Base-by-base conservation (phyloP, 2,113 vertebrate species). In the Cepphus grylle region DNA sequence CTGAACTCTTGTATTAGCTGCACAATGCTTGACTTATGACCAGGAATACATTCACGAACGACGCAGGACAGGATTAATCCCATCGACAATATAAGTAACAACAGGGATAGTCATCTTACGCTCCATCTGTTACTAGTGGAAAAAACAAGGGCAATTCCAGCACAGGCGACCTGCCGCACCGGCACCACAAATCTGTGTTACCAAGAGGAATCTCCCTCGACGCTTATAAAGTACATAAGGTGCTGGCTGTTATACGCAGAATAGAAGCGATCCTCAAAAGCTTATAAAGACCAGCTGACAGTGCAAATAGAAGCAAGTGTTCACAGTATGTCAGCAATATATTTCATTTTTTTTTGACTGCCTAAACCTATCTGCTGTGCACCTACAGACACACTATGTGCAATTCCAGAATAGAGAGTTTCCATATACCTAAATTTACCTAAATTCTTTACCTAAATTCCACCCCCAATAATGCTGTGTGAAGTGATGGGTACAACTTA, bases 141-240 rank as follows among this genome's bases (percentile, higher is more conserved):
- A 52, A 58, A 82, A 34, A 14, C 5, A 15, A 16, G 11, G 19
- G 42, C 26, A 27, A 32, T 8, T n/a, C 55, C 61, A 61, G 22
- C 20, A 50, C 9, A 1, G 0, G 4, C 0, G 1, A n/a, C 27
- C 32, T 11, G 49, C 42, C 9, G 2, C 19, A 20, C 40, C 12
- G 25, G n/a, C 40, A 8, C 29, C 4, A 8, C 0, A 1, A 2
- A 12, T 3, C 30, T 15, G 8, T 4, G 11, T 6, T n/a, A n/a
- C 18, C 12, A 30, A 22, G 29, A 23, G 15, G 29, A 38, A 59
- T 11, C 18, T 34, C 27, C 62, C 40, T 20, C 17, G 5, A 8
- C 0, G 8, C 22, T 23, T 19, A 6, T 0, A 1, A 22, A 9
- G 15, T 19, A 17, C 8, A 14, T 14, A 3, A 23, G 34, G 9